These are phyloP conservation scores for Odontocerum albicorne DNA, from an alignment of 2,888 invertebrate genomes.

Conservation along the genomic window DNA sequence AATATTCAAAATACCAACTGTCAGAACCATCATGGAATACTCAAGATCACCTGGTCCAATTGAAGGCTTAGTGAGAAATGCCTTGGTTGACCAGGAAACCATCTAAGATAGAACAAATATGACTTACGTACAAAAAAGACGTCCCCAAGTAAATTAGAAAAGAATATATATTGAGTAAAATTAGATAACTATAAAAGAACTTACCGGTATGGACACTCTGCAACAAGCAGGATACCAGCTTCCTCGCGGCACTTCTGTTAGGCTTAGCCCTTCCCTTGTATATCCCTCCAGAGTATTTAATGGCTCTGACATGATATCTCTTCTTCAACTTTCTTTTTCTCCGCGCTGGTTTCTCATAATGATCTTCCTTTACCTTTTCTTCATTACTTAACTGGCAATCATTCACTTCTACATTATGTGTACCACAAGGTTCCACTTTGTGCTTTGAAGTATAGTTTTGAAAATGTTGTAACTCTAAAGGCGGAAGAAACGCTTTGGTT, in stretches of 20 bases:
- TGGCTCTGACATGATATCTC: neutral
- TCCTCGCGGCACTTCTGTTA: slow-evolving; percentile 45
- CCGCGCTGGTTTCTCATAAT: slow-evolving; percentile 1
- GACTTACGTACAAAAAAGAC: too few species aligned
- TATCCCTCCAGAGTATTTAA: slow-evolving; percentile 39
- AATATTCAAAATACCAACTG: too few species aligned
- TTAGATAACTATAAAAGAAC: slow-evolving; percentile 11
- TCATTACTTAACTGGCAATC: neutral
- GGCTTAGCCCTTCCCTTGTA: slow-evolving; percentile 39
- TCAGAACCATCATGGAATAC: too few species aligned
- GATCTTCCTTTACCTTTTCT: slow-evolving; percentile 1
- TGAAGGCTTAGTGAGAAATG: too few species aligned
- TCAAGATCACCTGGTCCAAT: too few species aligned
- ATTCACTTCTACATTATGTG: slow-evolving; percentile 31
- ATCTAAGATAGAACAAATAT: too few species aligned
- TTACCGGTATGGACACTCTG: slow-evolving; percentile 46
- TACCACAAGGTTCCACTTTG: neutral
- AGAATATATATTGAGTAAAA: neutral
- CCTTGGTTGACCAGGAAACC: too few species aligned
- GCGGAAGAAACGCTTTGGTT: slow-evolving; percentile 43
- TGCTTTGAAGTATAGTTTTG: slow-evolving; percentile 40
- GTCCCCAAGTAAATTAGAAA: too few species aligned
- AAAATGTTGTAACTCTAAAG: slow-evolving; percentile 45
- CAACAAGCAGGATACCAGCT: slow-evolving; percentile 46
- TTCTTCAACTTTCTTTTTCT: slow-evolving; percentile 32